phyloP scores from a whole-genome alignment of 1,140 invertebrate genomes.

The Nylanderia fulva region DNA sequence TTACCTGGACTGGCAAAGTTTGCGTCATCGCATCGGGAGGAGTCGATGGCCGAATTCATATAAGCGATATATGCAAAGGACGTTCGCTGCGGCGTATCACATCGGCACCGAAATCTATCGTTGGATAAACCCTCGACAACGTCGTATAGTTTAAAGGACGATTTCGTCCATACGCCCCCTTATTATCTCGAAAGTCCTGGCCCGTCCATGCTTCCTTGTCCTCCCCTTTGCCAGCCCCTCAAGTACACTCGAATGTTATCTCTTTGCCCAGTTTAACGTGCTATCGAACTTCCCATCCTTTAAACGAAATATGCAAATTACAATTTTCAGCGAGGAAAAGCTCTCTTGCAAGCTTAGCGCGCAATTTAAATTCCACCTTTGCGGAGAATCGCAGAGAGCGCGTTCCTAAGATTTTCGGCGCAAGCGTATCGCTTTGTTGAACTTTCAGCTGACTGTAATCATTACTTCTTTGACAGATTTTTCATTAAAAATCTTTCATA shows the following conservation, averaged over 20 bases:
- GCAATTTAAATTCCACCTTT: conserved; percentile 60
- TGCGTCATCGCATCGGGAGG: conserved; percentile 20
- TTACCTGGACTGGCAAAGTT: conserved; percentile 70
- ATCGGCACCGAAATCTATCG: conserved; percentile 18
- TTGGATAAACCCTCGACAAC: conserved; percentile 18
- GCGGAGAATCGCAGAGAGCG: conserved; percentile 31
- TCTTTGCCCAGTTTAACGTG: conserved; percentile 57
- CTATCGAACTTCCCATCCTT: conserved; percentile 54
- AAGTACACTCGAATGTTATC: conserved; percentile 35
- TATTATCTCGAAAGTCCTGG: conserved; percentile 35
- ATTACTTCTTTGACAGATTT: not conserved
- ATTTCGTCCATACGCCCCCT: conserved; percentile 31
- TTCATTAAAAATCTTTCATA: not conserved
- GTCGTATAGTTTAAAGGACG: conserved; percentile 35
- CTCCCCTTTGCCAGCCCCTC: not conserved
- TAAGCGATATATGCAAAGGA: conserved; percentile 52
- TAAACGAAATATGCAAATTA: conserved; percentile 64
- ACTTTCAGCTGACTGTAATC: conserved; percentile 11
- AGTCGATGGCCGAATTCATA: conserved; percentile 59
- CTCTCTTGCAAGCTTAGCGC: conserved; percentile 26
- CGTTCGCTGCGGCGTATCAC: not conserved
- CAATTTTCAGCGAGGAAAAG: conserved; percentile 48
- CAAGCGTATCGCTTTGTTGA: conserved; percentile 40
- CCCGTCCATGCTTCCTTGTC: conserved; percentile 21
- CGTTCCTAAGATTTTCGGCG: conserved; percentile 53